Evolutionary conservation across 1,140 invertebrate genomes (phyloP), one percentile per base, ranked within the genome.

Genomic region (Dryas iulia): DNA sequence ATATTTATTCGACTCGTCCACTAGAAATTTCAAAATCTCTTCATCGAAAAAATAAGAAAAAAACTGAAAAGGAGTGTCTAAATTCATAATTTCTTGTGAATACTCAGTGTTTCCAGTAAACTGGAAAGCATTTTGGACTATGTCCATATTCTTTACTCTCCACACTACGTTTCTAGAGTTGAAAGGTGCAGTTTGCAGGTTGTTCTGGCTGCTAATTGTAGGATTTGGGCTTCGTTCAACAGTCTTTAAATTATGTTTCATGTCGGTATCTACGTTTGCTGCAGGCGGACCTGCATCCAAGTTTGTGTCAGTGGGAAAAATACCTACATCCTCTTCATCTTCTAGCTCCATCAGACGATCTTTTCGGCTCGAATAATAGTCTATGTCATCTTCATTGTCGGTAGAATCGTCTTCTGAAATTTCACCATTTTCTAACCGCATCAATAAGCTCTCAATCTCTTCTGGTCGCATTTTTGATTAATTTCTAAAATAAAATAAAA

Each of bases 11-110:
- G 47, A 53, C 47, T 53, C 33, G 47, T 53, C 47, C 21, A 53
- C 47, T 53, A 77, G 62, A 73, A 76, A 76, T 78, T 10, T 77
- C 58, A 80, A 74, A 71, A 82, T 74, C 23, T 78, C 73, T 76
- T 77, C 70, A 78, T 62, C 72, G 72, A 80, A 78, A 78, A 79
- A 80, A 78, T 82, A 80, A 73, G 75, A 79, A 78, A 75, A 83
- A 74, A 78, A 78, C 70, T 81, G 78, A 78, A 76, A 82, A 31
- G 79, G 76, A 72, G 74, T 83, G 35, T 78, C 73, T 71, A 83
- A 72, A 59, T 77, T 76, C 76, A 78, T 72, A 76, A 81, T 81
- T 77, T 78, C 75, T 76, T 78, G 73, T 77, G 74, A 77, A 80
- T 71, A 78, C 71, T 77, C 72, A 76, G 74, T 78, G 54, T 74